Conservation (phyloP, 2,888 invertebrate species). For the Cenopis cana region DNA sequence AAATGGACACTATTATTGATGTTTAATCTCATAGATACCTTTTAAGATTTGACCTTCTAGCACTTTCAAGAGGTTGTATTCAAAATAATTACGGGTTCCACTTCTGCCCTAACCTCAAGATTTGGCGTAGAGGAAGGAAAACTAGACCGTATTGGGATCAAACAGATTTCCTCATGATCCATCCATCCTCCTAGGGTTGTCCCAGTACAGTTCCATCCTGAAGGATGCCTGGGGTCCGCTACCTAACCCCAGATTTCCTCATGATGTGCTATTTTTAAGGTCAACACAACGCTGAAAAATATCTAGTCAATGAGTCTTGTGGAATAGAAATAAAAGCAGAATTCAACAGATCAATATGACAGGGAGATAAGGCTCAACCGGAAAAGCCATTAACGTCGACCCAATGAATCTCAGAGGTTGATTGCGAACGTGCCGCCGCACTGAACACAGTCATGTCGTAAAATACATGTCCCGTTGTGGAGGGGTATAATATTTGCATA, state of each 20-base stretch:
- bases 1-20: not conserved
- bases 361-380: not conserved
- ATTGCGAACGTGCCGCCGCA: slow-evolving; percentile 21
- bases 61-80: no score
- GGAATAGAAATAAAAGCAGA: not conserved
- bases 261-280: no score
- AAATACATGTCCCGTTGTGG: not conserved
- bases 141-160: no score
- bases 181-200: no score
- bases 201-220: no score
- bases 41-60: no score
- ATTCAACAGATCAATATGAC: not conserved
- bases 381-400: slow-evolving; percentile 21
- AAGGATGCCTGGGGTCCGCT: no score
- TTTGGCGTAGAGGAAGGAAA: no score
- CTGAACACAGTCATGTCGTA: not conserved
- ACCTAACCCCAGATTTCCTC: no score
- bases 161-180: no score
- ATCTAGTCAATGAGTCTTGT: not conserved
- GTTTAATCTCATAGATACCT: not conserved
- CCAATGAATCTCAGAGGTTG: slow-evolving; percentile 23
- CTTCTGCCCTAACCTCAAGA: no score
- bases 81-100: no score
- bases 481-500: not conserved
- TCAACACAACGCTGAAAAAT: not conserved